A percentile compares a stretch with the other conserved stretches of the same genome.
Conservation (phyloP, 2,113 vertebrate species). For the Patagioenas fasciata region DNA sequence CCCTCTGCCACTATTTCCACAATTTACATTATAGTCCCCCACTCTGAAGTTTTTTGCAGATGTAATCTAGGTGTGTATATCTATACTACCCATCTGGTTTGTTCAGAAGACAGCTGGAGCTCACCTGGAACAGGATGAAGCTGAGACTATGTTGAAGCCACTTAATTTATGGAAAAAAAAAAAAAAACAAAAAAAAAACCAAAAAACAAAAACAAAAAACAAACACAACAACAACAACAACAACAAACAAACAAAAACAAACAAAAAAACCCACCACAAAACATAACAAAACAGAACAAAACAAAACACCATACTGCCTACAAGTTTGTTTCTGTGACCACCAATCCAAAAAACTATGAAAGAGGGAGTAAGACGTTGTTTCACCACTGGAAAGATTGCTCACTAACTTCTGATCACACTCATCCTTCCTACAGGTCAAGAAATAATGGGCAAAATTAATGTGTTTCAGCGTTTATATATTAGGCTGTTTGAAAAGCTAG, state of each 20-base stretch:
- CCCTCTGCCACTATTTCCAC: not conserved
- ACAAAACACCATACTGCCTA: not conserved
- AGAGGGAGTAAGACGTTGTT: not conserved
- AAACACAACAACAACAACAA: too few species aligned
- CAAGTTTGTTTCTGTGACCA: not conserved
- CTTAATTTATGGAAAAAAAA: not conserved
- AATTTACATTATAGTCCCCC: not conserved
- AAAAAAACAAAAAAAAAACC: too few species aligned
- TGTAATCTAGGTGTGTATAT: too few species aligned
- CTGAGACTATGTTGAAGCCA: not conserved
- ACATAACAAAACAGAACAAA: too few species aligned
- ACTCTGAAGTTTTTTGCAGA: not conserved
- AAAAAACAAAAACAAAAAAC: too few species aligned
- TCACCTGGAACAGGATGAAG: not conserved
- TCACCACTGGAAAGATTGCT: not conserved
- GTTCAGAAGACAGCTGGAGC: not conserved
- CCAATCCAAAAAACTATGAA: not conserved
- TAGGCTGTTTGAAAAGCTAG: not conserved
- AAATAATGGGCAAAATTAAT: not conserved
- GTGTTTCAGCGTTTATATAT: not conserved
- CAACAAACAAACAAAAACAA: too few species aligned
- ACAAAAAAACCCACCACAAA: too few species aligned
- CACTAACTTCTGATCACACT: not conserved
- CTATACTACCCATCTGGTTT: not conserved
- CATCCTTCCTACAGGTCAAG: not conserved